Conservation (phyloP, 2,888 invertebrate species). For the Nyleta sp. region DNA sequence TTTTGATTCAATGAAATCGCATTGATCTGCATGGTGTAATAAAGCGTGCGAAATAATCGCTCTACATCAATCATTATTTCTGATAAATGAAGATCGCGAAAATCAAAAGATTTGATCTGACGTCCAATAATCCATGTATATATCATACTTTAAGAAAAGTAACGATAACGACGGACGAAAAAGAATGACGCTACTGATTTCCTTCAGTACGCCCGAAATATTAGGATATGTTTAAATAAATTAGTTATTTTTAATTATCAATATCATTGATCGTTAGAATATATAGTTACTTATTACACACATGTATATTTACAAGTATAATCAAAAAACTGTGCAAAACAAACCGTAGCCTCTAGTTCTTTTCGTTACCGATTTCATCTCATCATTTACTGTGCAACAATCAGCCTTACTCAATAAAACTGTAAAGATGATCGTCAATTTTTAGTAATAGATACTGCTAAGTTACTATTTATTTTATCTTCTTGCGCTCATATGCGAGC, state of each 20-base stretch:
- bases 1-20: not conserved
- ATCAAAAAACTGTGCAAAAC: constrained; percentile 67
- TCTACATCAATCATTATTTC: constrained; percentile 27
- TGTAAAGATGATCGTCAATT: constrained; percentile 50
- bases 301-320: constrained; percentile 69
- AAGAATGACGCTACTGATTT: constrained; percentile 69
- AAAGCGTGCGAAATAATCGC: constrained; percentile 9
- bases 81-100: constrained; percentile 43
- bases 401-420: constrained; percentile 45
- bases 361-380: constrained; percentile 51
- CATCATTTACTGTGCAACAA: constrained; percentile 46
- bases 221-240: constrained; percentile 72
- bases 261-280: constrained; percentile 78
- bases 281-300: constrained; percentile 74
- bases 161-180: constrained; percentile 71
- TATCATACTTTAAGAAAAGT: constrained; percentile 68
- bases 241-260: constrained; percentile 80
- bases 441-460: constrained; percentile 34
- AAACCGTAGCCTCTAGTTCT: constrained; percentile 56
- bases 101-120: constrained; percentile 58
- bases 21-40: constrained; percentile 4
- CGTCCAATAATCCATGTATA: constrained; percentile 65
- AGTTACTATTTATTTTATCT: constrained; percentile 20
- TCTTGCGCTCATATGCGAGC: constrained; percentile 1
- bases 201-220: constrained; percentile 66